Evolutionary conservation across 1,140 invertebrate genomes (phyloP).

Genomic region (Drosophila takahashii): DNA sequence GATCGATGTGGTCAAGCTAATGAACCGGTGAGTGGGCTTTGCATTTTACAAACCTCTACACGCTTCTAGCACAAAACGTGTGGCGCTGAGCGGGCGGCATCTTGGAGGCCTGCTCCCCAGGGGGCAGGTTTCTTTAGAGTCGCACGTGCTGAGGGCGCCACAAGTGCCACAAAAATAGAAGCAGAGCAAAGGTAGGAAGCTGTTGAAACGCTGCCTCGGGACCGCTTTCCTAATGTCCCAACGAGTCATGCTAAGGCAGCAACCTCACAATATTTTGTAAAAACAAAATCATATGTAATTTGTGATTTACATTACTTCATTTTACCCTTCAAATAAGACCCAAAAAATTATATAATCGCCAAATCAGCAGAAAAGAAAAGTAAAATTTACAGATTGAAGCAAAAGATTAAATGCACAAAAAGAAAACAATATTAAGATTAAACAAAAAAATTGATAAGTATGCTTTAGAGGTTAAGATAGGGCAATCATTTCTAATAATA

Average conservation of each 20-base stretch:
- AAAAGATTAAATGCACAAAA: neutral
- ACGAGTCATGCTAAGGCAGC: constrained; percentile 85
- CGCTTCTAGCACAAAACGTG: constrained; percentile 84
- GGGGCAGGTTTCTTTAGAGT: constrained; percentile 33
- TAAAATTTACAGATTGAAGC: too few relatives aligned
- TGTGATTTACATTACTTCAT: too few relatives aligned
- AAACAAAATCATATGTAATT: neutral
- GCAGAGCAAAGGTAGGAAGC: constrained; percentile 66
- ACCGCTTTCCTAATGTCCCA: constrained; percentile 88
- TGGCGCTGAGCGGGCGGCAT: constrained; percentile 70
- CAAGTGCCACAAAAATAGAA: constrained; percentile 84
- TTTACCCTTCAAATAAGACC: too few relatives aligned
- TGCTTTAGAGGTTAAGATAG: neutral
- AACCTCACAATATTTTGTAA: constrained; percentile 29
- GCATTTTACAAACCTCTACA: neutral
- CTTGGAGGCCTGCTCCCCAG: constrained; percentile 14
- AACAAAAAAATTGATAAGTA: neutral
- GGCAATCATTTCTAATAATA: neutral
- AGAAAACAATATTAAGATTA: neutral
- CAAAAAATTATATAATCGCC: neutral
- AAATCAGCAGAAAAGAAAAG: neutral
- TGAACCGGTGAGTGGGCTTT: constrained; percentile 90
- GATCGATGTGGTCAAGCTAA: constrained; percentile 98
- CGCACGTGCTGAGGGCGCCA: constrained; percentile 67
- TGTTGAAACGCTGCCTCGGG: constrained; percentile 86